These are phyloP conservation scores for Mungos mungo DNA, from an alignment of 2,113 vertebrate genomes.

Conservation along the genomic window DNA sequence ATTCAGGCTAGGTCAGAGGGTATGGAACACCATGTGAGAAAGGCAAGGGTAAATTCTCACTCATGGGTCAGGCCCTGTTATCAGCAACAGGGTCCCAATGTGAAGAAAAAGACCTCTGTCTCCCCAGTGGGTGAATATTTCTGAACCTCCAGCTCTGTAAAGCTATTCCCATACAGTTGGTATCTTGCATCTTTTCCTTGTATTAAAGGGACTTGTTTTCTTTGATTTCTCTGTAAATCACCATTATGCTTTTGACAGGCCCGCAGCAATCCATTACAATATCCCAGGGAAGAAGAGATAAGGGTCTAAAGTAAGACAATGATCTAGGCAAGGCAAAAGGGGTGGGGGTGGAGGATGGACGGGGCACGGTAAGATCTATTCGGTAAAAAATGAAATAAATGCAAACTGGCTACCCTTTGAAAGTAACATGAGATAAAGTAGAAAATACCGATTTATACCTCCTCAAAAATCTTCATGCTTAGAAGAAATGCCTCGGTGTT, in stretches of 20 bases:
- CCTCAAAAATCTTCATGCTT: neutral
- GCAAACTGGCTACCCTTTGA: neutral
- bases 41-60: neutral
- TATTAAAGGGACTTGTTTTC: neutral
- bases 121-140: neutral
- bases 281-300: neutral
- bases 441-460: neutral
- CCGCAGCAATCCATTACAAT: neutral
- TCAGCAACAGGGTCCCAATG: neutral
- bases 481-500: slow-evolving; percentile 28
- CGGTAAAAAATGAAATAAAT: neutral
- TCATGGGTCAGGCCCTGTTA: neutral
- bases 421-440: neutral
- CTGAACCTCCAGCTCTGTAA: neutral
- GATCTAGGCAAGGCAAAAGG: neutral
- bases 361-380: neutral
- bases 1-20: neutral
- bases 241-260: neutral
- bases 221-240: neutral
- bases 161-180: neutral
- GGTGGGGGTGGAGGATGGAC: neutral
- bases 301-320: neutral
- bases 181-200: neutral
- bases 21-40: neutral
- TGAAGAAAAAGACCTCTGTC: neutral